phyloP scores from a whole-genome alignment of 2,888 invertebrate species.

The Malthinus seriepunctatus region DNA sequence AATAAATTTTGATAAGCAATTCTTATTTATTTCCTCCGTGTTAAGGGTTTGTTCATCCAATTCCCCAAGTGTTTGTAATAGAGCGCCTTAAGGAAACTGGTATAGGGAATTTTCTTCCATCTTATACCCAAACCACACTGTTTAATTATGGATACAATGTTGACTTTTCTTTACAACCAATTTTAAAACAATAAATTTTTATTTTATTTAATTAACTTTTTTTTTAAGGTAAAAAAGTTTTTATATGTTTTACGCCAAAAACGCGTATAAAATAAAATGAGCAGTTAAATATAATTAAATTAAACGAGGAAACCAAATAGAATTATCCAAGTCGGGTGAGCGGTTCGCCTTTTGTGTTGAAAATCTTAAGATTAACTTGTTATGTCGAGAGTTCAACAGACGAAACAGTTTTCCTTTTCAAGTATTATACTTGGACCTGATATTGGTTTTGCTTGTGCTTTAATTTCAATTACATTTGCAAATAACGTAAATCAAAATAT shows the following conservation, averaged over 20 bases:
- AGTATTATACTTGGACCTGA: neutral
- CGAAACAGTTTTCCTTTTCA: constrained; percentile 5
- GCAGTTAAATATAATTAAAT: constrained; percentile 28
- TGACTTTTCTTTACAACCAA: neutral
- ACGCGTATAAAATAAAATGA: constrained; percentile 23
- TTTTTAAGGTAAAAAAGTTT: neutral
- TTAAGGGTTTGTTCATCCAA: constrained; percentile 2
- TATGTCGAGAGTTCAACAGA: constrained; percentile 3
- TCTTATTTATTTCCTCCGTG: neutral
- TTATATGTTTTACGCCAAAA: constrained; percentile 9
- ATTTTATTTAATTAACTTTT: too few relatives aligned
- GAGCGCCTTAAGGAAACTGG: neutral
- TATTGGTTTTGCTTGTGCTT: too few relatives aligned
- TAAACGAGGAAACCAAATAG: constrained; percentile 27
- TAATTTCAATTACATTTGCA: too few relatives aligned
- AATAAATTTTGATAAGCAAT: constrained; percentile 1
- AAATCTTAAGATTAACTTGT: constrained; percentile 27
- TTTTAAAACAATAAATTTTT: too few relatives aligned
- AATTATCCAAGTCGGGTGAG: constrained; percentile 23
- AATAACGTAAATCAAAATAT: too few relatives aligned
- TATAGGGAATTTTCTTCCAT: too few relatives aligned
- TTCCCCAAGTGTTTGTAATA: constrained; percentile 3
- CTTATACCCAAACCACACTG: neutral
- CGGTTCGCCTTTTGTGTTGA: constrained; percentile 23
- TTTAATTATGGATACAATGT: neutral